Evolutionary conservation across 2,888 invertebrate genomes (phyloP), one percentile per base, ranked within the genome.

Genomic region (Opisthograptis luteolata): DNA sequence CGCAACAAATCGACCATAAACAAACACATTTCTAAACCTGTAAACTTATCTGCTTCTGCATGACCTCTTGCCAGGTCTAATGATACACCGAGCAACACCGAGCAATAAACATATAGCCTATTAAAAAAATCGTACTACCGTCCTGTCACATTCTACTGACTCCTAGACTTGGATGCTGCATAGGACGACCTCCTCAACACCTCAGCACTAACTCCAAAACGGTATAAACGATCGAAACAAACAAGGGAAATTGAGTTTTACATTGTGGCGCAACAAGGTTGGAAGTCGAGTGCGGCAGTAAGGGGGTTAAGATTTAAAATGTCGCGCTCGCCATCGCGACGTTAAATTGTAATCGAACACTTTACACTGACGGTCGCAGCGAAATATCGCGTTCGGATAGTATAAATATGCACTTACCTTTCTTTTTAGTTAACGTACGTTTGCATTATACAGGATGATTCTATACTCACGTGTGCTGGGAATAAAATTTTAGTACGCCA

Each of bases 331-430:
- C 65, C 79, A 76, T 84, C 79, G 76, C 79, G 82, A 85, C 87
- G 82, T 89, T 90, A 89, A 90, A 90, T 90, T 87, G 90, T 87
- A 89, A 89, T 90, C 88, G 89, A 88, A 87, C 87, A 87, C 87
- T 75, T 85, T 85, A 85, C 84, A 81, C 69, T 84, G 89, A 86
- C 82, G 81, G 78, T 84, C 77, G 79, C 80, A 64, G 79, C 80
- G 81, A 88, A 87, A 86, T 88, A 87, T 86, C 84, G 86, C 79
- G 72, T 72, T 76, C 77, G 79, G 81, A 81, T 82, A 76, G 87
- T 84, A 88, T 90, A 90, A 89, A 90, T 89, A 89, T 87, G 86
- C 82, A 83, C 82, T 87, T 89, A 88, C 88, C 88, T 87, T 86
- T 87, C 86, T 87, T 88, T 88, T 88, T 87, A 87, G 86, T 83